Evolutionary conservation across 1,140 invertebrate species (phyloP), one percentile per base, ranked within the genome.

Genomic region (Epicauta chinensis): DNA sequence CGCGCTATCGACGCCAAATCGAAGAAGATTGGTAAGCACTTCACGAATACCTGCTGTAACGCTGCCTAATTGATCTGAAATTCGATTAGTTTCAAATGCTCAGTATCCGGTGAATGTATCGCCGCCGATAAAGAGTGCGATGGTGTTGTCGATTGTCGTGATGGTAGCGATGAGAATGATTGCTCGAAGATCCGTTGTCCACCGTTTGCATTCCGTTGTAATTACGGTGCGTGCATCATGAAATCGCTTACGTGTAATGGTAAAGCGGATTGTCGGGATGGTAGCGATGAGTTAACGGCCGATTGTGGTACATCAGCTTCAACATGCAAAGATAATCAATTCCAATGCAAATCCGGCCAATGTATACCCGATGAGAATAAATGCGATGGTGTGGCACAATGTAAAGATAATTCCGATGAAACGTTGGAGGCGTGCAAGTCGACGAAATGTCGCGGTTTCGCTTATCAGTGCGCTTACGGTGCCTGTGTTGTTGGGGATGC

Each of bases 131-230:
- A 64, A 1, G 68, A 64, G 12, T 84, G 82, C 57, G 73, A 89
- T 67, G 75, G 76, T 0, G 61, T 65, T 2, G 65, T 64, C 17
- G 77, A 89, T 49, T 90, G 86, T 64, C 50, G 68, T 0, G 83
- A 87, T 61, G 77, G 77, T 5, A 83, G 84, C 6, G 89, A 92
- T 65, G 89, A 86, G 56, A 54, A 51, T 38, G 35, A 38, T 17
- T 42, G 40, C 13, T 23, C 23, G 23, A 23, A 23, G 7, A 23
- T 23, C 7, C 10, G 32, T 1, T 69, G 67, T 54, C 61, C 61
- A 1, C 39, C 49, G 14, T 66, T 46, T 35, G 50, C 58, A 2
- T 81, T 77, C 57, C 66, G 70, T 56, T 81, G 79, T 60, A 59
- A 59, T 38, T 79, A 80, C 53, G 74, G 73, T 2, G 75, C 73